Evolutionary conservation across 1,140 invertebrate species (phyloP).

Genomic region (Drosophila navojoa): DNA sequence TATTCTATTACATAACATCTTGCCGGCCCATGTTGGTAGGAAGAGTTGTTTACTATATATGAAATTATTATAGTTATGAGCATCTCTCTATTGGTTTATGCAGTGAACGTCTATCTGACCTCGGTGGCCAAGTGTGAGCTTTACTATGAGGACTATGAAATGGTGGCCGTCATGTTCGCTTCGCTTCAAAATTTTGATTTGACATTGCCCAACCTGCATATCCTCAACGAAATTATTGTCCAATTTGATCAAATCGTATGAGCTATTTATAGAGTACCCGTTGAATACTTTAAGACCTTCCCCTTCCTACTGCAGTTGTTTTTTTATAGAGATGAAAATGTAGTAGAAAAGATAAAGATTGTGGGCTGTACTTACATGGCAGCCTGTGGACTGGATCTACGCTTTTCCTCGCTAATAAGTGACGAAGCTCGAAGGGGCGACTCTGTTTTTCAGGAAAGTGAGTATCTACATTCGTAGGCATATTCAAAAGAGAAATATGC

Average conservation of each 20-base stretch:
- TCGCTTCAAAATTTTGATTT: conserved; percentile 90
- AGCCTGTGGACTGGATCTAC: conserved; percentile 91
- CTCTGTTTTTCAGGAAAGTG: conserved; percentile 22
- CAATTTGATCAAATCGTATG: conserved; percentile 90
- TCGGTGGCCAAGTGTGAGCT: conserved; percentile 89
- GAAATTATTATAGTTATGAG: no score
- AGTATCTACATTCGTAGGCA: not conserved
- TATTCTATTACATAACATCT: conserved; percentile 92
- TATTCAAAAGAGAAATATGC: no score
- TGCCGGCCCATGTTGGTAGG: conserved; percentile 93
- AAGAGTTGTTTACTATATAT: not conserved
- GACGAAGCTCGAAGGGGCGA: no score
- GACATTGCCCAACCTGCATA: conserved; percentile 88
- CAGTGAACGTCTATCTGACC: conserved; percentile 91
- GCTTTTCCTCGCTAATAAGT: conserved; percentile 14
- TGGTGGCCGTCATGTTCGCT: conserved; percentile 96
- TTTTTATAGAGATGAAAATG: conserved; percentile 42
- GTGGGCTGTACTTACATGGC: conserved; percentile 97
- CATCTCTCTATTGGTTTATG: conserved; percentile 59
- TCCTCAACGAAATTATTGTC: conserved; percentile 94
- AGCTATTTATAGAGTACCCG: not conserved
- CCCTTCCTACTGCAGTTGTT: not conserved
- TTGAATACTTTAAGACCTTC: not conserved
- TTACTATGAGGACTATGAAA: conserved; percentile 92
- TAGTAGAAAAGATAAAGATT: conserved; percentile 95